Evolutionary conservation across 2,113 vertebrate species (phyloP).

Genomic region (Maccullochella peelii): DNA sequence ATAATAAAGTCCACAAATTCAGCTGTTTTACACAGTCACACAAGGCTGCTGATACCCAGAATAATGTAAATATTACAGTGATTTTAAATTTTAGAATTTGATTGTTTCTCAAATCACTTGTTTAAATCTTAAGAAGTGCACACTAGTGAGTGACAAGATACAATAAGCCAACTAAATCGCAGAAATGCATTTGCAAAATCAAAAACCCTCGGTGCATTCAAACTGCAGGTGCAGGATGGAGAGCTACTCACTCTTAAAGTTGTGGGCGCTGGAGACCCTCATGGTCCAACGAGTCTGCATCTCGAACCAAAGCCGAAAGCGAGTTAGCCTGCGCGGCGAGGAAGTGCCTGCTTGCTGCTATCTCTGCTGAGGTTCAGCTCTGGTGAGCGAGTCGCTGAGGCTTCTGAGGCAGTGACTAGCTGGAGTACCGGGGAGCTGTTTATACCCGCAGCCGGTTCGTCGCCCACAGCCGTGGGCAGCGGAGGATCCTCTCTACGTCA

Average conservation of each 20-base stretch:
- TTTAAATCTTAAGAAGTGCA: background rate
- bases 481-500: slow-evolving; percentile 81
- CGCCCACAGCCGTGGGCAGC: slow-evolving; percentile 79
- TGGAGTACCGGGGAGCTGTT: slow-evolving; percentile 51
- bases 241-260: slow-evolving; percentile 82
- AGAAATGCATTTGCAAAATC: background rate
- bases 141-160: background rate
- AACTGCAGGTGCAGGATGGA: background rate
- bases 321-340: slow-evolving; percentile 85
- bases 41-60: background rate
- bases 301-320: slow-evolving; percentile 86
- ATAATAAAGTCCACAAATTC: no score
- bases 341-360: slow-evolving; percentile 85
- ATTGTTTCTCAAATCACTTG: background rate
- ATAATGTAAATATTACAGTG: background rate
- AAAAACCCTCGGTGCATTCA: background rate
- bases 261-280: slow-evolving; percentile 68
- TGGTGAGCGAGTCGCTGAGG: slow-evolving; percentile 75
- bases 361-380: slow-evolving; percentile 84
- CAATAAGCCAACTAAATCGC: background rate
- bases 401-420: slow-evolving; percentile 69
- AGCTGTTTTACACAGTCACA: background rate
- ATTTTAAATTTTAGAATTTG: background rate
- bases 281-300: slow-evolving; percentile 78
- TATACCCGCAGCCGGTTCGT: slow-evolving; percentile 70